Evolutionary conservation across 1,140 invertebrate species (phyloP).

Genomic region (Meloidogyne chitwoodi): DNA sequence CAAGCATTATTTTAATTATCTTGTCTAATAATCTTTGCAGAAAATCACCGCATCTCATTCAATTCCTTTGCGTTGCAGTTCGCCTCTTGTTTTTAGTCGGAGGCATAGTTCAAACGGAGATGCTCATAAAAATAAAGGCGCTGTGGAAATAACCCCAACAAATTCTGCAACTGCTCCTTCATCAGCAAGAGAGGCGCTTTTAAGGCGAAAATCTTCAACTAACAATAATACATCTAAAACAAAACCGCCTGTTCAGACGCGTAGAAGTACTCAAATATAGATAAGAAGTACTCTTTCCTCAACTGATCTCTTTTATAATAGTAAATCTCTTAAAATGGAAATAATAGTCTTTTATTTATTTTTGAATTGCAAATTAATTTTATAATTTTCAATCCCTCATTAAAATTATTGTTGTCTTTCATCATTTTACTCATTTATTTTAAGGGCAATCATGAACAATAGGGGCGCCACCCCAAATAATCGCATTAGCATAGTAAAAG

Average conservation of each 20-base stretch:
- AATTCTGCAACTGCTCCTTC: background rate
- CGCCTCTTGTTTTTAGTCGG: conserved; percentile 1
- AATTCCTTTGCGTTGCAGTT: conserved; percentile 31
- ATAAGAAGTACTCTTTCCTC: background rate
- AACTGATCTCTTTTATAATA: background rate
- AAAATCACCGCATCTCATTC: conserved; percentile 32
- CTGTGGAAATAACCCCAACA: background rate
- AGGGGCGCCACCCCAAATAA: no score
- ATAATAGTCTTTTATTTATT: no score
- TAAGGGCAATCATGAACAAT: no score
- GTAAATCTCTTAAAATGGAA: no score
- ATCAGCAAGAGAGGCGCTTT: background rate
- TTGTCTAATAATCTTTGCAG: background rate
- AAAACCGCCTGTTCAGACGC: conserved; percentile 11
- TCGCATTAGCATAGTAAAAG: no score
- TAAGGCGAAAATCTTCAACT: conserved; percentile 10
- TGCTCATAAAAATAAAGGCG: background rate
- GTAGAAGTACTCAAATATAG: conserved; percentile 24
- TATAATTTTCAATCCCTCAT: no score
- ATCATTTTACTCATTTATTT: background rate
- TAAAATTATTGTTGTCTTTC: background rate
- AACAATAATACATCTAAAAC: conserved; percentile 1
- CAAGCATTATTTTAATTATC: background rate
- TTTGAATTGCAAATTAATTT: no score
- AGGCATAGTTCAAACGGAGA: conserved; percentile 20